Evolutionary conservation across 1,140 invertebrate species (phyloP).

Genomic region (Drosophila sulfurigaster): DNA sequence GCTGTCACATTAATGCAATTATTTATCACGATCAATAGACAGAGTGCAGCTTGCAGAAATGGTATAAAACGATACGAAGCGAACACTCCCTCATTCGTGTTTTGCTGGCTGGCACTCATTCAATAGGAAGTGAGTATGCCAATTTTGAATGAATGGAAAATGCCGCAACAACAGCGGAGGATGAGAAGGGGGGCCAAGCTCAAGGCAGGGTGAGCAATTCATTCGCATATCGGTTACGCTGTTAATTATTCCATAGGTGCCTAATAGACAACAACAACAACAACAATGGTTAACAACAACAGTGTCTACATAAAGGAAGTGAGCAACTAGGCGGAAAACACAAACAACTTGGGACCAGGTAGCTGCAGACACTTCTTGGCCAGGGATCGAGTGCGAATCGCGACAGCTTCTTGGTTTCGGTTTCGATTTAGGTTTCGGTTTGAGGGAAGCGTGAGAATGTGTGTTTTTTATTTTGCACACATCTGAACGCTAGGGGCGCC

Average conservation of each 20-base stretch:
- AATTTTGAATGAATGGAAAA: conserved; percentile 44
- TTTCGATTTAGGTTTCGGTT: conserved; percentile 43
- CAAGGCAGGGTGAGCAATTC: conserved; percentile 20
- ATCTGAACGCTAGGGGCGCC: conserved; percentile 17
- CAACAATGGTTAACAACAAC: conserved; percentile 5
- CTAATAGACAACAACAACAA: conserved; percentile 51
- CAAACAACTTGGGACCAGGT: conserved; percentile 12
- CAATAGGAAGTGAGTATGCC: conserved; percentile 62
- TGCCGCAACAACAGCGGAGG: conserved; percentile 1
- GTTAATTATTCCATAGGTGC: conserved; percentile 71
- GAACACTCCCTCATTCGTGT: conserved; percentile 45
- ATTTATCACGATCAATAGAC: conserved; percentile 72
- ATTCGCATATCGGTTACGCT: conserved; percentile 60
- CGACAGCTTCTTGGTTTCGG: conserved; percentile 41
- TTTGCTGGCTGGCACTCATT: conserved; percentile 37
- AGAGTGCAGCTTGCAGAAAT: conserved; percentile 35
- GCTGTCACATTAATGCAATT: conserved; percentile 81
- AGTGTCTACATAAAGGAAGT: conserved; percentile 33
- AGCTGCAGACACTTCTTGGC: conserved; percentile 15
- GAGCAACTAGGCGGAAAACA: conserved; percentile 20
- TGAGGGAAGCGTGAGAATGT: conserved; percentile 69
- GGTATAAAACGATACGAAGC: background rate
- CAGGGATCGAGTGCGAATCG: conserved; percentile 30
- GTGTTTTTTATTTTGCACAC: conserved; percentile 34
- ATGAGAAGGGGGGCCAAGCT: background rate